phyloP scores from a whole-genome alignment of 2,888 invertebrate genomes.

The Itoplectis maculator region DNA sequence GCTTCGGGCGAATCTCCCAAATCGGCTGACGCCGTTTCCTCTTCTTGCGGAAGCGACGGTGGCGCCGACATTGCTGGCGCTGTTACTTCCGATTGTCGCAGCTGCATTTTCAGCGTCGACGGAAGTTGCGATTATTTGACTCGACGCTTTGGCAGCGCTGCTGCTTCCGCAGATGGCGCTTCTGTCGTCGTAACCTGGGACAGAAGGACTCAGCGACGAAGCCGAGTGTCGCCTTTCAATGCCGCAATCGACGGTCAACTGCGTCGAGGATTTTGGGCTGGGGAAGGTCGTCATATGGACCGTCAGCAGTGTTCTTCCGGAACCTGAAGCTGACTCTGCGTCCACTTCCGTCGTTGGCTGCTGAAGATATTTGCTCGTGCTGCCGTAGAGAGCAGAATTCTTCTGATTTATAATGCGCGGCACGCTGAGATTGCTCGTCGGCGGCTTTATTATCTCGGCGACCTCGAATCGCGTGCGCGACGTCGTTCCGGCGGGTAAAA shows the following conservation, averaged over 20 bases:
- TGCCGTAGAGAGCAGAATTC: conserved; percentile 83
- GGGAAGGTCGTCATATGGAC: conserved; percentile 54
- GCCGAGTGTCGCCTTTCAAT: conserved; percentile 40
- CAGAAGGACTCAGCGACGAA: not conserved
- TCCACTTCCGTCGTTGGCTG: not conserved
- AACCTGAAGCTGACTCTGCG: not conserved
- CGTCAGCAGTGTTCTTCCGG: conserved; percentile 39
- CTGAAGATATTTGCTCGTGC: conserved; percentile 85
- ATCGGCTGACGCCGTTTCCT: conserved; percentile 38
- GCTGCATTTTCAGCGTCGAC: not conserved
- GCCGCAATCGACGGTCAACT: conserved; percentile 44
- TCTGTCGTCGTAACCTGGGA: conserved; percentile 1
- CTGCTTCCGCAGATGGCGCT: too few species aligned
- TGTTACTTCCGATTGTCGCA: conserved; percentile 17
- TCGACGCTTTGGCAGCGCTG: conserved; percentile 2
- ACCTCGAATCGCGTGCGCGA: conserved; percentile 80
- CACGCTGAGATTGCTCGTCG: conserved; percentile 80
- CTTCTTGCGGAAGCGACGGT: conserved; percentile 27
- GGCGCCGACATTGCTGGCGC: conserved; percentile 9
- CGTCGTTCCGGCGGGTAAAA: conserved; percentile 67
- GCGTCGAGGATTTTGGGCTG: conserved; percentile 29
- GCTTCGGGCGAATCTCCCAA: conserved; percentile 39
- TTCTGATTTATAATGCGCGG: conserved; percentile 80
- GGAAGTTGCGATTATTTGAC: not conserved
- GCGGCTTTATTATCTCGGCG: conserved; percentile 79